Conservation (phyloP, 2,888 invertebrate genomes). For the Bellardia pandia region DNA sequence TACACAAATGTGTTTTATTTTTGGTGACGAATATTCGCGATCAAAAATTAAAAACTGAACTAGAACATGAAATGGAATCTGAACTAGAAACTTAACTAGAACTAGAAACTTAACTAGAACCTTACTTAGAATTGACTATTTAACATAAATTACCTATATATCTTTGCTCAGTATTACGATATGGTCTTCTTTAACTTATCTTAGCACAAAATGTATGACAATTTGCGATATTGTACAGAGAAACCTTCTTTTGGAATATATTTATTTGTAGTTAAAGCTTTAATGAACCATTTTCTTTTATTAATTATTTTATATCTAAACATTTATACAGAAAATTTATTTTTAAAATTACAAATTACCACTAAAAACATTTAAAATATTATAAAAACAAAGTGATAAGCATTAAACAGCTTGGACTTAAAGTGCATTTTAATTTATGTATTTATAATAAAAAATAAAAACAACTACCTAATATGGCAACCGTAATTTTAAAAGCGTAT, state of each 20-base stretch:
- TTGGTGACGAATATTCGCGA: too few species aligned
- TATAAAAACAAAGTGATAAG: constrained; percentile 2
- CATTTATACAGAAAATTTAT: not conserved
- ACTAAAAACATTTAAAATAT: constrained; percentile 39
- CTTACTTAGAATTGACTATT: too few species aligned
- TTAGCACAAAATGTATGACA: constrained; percentile 30
- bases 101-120: too few species aligned
- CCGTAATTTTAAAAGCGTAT: not conserved
- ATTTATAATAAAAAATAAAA: not conserved
- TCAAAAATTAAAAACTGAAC: too few species aligned
- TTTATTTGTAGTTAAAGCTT: constrained; percentile 58
- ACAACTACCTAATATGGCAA: constrained; percentile 45
- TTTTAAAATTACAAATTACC: not conserved
- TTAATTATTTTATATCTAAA: constrained; percentile 13
- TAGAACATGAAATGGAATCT: too few species aligned
- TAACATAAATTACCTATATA: too few species aligned
- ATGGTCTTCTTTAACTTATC: not conserved
- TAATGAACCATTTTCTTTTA: constrained; percentile 73
- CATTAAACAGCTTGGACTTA: not conserved
- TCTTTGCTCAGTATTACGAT: too few species aligned
- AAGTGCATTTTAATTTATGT: constrained; percentile 31
- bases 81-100: too few species aligned
- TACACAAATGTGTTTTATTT: too few species aligned
- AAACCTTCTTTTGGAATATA: constrained; percentile 67
- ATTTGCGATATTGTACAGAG: constrained; percentile 44